phyloP scores from a whole-genome alignment of 2,888 invertebrate species.

The Clanis bilineata region DNA sequence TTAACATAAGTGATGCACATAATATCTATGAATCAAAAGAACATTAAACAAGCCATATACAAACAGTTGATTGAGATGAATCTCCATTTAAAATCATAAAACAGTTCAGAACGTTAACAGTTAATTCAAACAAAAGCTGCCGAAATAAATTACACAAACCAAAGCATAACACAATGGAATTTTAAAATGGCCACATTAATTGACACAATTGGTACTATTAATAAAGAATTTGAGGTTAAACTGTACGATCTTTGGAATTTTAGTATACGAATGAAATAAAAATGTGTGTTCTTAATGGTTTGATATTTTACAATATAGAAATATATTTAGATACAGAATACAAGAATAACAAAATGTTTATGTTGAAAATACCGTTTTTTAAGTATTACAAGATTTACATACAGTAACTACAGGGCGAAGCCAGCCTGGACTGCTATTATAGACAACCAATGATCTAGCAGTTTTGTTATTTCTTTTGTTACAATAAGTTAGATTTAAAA shows the following conservation, averaged over 20 bases:
- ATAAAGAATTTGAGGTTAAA: neutral
- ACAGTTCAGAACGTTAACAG: neutral
- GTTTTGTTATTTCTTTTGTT: no score
- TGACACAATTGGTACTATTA: neutral
- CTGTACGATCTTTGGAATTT: neutral
- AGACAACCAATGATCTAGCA: no score
- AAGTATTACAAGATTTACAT: no score
- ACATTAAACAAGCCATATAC: neutral
- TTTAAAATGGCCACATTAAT: neutral
- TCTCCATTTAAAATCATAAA: neutral
- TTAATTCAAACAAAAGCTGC: neutral
- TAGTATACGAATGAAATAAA: neutral
- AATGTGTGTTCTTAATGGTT: no score
- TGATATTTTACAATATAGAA: no score
- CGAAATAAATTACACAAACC: neutral
- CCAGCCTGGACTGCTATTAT: no score
- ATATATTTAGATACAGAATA: neutral
- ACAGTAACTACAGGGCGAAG: no score
- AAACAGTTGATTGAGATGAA: neutral
- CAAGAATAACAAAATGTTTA: no score
- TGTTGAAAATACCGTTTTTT: no score
- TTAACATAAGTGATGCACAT: neutral
- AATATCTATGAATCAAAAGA: neutral
- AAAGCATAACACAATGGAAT: constrained; percentile 4
- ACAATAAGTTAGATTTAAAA: no score